Conservation (phyloP, 2,797 vertebrate genomes). For the Crocodylus rhombifer region DNA sequence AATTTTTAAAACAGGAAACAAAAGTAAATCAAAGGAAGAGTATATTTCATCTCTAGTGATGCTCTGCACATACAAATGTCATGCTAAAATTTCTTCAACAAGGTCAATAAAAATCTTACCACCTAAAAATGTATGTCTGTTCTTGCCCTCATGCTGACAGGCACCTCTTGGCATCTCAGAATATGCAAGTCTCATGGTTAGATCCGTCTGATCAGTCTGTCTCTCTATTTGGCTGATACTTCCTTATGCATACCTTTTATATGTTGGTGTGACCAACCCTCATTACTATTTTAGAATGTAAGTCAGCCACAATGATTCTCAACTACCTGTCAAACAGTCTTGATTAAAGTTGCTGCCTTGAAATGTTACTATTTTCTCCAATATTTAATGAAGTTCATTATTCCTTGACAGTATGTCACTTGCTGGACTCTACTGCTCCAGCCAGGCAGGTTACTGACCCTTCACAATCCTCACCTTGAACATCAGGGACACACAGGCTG, state of each 20-base stretch:
- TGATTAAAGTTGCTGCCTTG: not conserved
- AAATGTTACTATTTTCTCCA: accelerated
- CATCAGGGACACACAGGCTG: no score
- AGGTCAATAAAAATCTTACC: not conserved
- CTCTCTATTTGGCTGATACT: not conserved
- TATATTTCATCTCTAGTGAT: not conserved
- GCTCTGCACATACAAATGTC: not conserved
- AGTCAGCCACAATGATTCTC: not conserved
- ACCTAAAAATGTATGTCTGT: not conserved
- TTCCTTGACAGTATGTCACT: not conserved
- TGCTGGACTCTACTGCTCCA: not conserved
- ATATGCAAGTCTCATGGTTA: not conserved
- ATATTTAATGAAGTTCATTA: not conserved
- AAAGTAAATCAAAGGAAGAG: not conserved
- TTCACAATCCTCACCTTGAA: no score
- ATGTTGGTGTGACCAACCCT: not conserved
- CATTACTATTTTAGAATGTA: not conserved
- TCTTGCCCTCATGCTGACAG: not conserved
- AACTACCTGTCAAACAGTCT: not conserved
- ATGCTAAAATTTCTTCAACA: not conserved
- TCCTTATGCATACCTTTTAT: not conserved
- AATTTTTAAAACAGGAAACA: not conserved
- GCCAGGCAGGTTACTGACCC: not conserved
- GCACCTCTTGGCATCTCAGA: not conserved
- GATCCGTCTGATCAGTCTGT: not conserved